Evolutionary conservation across 2,888 invertebrate genomes (phyloP).

Genomic region (Torymus aiolomorphi): DNA sequence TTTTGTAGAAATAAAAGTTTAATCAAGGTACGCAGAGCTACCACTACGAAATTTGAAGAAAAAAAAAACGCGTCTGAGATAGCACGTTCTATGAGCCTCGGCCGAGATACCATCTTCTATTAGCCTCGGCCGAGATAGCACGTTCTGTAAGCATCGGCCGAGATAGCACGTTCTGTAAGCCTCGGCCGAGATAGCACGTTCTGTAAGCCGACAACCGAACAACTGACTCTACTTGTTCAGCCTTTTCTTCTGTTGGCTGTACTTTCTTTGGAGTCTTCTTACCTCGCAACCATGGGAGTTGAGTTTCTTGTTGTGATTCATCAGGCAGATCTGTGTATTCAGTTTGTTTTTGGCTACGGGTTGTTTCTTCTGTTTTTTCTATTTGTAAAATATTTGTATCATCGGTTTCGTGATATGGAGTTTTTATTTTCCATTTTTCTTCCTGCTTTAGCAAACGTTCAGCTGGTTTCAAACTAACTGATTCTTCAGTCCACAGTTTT

Average conservation of each 20-base stretch:
- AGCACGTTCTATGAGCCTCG: too few relatives aligned
- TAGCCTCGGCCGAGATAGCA: too few relatives aligned
- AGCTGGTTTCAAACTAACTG: slow-evolving; percentile 63
- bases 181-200: too few relatives aligned
- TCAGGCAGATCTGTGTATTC: slow-evolving; percentile 61
- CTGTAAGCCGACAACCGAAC: too few relatives aligned
- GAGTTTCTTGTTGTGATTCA: slow-evolving; percentile 59
- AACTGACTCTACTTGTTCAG: slow-evolving; percentile 55
- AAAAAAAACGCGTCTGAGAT: too few relatives aligned
- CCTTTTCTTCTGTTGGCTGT: slow-evolving; percentile 61
- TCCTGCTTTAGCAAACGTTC: slow-evolving; percentile 63
- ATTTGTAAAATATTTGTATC: slow-evolving; percentile 62
- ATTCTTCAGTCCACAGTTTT: slow-evolving; percentile 64
- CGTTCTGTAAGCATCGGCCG: too few relatives aligned
- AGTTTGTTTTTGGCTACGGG: too few relatives aligned
- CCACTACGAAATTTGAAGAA: too few relatives aligned
- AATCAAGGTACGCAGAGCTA: too few relatives aligned
- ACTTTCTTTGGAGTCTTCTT: slow-evolving; percentile 57
- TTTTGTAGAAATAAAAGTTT: too few relatives aligned
- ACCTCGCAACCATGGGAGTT: slow-evolving; percentile 61
- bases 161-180: too few relatives aligned
- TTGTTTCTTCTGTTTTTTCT: slow-evolving; percentile 53
- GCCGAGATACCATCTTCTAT: too few relatives aligned
- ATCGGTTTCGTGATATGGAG: slow-evolving; percentile 65
- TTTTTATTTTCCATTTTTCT: slow-evolving; percentile 66